These are phyloP conservation scores for Lathronympha strigana DNA, from an alignment of 2,888 invertebrate genomes.

Conservation along the genomic window DNA sequence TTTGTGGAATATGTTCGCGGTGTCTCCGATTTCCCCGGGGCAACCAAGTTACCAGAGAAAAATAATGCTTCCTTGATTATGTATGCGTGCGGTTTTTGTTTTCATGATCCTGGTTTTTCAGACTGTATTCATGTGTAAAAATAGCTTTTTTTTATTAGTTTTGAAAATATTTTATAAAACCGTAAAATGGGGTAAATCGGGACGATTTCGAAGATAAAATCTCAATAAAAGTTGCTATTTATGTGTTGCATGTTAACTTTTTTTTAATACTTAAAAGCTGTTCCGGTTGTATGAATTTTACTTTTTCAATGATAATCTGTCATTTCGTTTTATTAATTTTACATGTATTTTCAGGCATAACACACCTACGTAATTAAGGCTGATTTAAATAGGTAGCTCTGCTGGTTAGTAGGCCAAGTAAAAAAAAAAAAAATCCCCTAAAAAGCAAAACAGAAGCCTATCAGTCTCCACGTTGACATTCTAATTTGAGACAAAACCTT, in stretches of 20 bases:
- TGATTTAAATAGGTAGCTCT: neutral
- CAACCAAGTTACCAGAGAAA: constrained; percentile 1
- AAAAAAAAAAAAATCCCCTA: neutral
- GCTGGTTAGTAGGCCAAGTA: neutral
- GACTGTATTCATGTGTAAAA: neutral
- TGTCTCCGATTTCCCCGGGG: constrained; percentile 25
- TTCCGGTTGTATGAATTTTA: too few species aligned
- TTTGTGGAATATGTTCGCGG: constrained; percentile 6
- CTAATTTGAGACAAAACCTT: constrained; percentile 31
- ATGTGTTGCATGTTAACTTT: too few species aligned
- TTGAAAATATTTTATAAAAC: neutral
- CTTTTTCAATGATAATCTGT: too few species aligned
- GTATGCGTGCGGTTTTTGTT: neutral
- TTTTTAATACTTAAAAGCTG: too few species aligned
- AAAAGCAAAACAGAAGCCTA: constrained; percentile 15
- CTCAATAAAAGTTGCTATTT: too few species aligned
- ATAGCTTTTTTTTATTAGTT: neutral
- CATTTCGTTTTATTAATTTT: too few species aligned
- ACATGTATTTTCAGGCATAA: too few species aligned
- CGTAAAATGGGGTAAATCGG: too few species aligned
- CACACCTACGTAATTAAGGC: neutral
- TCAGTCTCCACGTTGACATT: constrained; percentile 15
- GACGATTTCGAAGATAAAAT: too few species aligned
- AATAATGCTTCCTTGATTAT: neutral
- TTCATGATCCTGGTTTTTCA: neutral